Percentiles rank a stretch among this genome's conserved stretches.
Conservation (phyloP, 2,797 vertebrate genomes). For the Rhincodon typus region DNA sequence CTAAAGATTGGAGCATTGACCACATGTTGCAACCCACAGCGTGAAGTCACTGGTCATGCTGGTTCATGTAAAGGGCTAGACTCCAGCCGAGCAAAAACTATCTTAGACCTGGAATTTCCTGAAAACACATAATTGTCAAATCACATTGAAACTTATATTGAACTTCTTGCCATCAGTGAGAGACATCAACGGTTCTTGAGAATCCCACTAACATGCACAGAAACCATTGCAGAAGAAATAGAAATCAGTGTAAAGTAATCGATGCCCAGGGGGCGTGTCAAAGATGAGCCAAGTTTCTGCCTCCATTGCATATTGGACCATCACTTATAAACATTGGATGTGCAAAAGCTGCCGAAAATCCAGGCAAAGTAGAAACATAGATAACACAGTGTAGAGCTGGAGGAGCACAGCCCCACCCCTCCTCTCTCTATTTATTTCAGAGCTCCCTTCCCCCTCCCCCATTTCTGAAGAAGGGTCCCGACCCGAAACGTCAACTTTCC, state of each 20-base stretch:
- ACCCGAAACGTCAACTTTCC: too few species aligned
- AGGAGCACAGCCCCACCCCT: too few species aligned
- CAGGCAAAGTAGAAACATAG: not conserved
- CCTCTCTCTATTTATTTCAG: too few species aligned
- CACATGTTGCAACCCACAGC: not conserved
- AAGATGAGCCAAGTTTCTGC: too few species aligned
- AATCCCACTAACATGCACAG: not conserved
- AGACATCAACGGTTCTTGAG: too few species aligned
- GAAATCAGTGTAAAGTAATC: not conserved
- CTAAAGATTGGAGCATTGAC: not conserved
- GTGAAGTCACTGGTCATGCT: not conserved
- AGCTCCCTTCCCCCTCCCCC: too few species aligned
- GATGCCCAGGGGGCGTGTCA: too few species aligned
- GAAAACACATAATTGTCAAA: not conserved
- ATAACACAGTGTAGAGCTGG: too few species aligned
- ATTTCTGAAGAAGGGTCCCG: too few species aligned
- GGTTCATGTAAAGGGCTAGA: not conserved
- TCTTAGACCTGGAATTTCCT: not conserved
- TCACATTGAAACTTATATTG: not conserved
- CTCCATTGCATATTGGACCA: not conserved
- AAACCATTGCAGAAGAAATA: not conserved
- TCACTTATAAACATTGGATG: not conserved
- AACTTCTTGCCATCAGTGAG: not conserved
- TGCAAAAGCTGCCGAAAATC: not conserved
- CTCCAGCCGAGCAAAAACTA: not conserved